These are phyloP conservation scores for Micropoecilia bifurca DNA, from an alignment of 2,797 vertebrate genomes.

Conservation along the genomic window DNA sequence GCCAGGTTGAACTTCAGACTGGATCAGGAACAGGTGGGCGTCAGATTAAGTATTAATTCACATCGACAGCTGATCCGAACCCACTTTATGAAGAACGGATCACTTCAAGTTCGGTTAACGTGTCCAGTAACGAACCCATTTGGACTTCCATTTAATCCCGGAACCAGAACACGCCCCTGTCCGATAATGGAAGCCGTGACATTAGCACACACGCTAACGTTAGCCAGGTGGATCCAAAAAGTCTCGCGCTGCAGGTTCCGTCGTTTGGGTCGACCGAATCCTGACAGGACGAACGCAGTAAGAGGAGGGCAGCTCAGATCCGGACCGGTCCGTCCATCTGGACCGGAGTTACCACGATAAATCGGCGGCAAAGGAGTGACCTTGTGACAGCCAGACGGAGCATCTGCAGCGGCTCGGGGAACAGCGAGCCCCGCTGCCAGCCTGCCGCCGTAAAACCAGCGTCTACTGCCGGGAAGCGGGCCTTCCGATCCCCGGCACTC, in stretches of 20 bases:
- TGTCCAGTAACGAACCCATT: neutral
- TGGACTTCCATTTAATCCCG: neutral
- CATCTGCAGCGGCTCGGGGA: neutral
- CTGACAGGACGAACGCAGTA: no score
- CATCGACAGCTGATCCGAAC: neutral
- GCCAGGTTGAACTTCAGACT: neutral
- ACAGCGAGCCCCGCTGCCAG: neutral
- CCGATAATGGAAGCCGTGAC: constrained; percentile 41
- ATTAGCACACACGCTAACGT: constrained; percentile 52
- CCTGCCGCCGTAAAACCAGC: no score
- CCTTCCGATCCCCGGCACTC: neutral
- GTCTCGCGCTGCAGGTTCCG: neutral
- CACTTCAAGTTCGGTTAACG: neutral
- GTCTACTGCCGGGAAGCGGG: neutral
- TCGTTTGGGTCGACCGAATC: neutral
- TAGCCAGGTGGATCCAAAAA: neutral
- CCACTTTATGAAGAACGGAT: neutral
- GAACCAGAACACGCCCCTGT: constrained; percentile 7
- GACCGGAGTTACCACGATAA: no score
- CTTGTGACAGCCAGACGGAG: constrained; percentile 32
- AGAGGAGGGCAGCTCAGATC: neutral
- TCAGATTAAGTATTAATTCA: neutral
- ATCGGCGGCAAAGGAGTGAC: constrained; percentile 28
- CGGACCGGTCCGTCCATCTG: neutral
- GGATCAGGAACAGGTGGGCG: constrained; percentile 1